These are phyloP conservation scores for Hydropsyche tenuis DNA, from an alignment of 1,140 invertebrate species.

Conservation along the genomic window DNA sequence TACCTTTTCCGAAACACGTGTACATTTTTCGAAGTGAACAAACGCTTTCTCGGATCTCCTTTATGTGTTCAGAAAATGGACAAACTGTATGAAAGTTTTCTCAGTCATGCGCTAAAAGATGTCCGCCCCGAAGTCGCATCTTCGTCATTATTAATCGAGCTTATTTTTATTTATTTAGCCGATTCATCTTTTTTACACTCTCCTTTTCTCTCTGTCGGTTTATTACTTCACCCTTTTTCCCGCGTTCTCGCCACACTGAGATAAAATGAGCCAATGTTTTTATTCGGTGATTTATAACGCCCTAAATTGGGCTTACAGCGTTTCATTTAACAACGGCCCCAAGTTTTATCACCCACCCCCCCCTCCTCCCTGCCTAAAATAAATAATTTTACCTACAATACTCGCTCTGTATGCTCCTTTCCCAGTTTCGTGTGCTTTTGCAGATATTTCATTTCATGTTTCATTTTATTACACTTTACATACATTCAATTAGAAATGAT, in stretches of 20 bases:
- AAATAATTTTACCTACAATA: slow-evolving; percentile 23
- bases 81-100: no score
- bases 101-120: no score
- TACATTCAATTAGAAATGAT: no score
- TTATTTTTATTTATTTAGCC: slow-evolving; percentile 31
- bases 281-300: slow-evolving; percentile 32
- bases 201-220: slow-evolving; percentile 6
- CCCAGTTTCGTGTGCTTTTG: slow-evolving; percentile 10
- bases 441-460: no score
- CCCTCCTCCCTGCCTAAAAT: neutral
- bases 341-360: slow-evolving; percentile 22
- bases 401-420: slow-evolving; percentile 17
- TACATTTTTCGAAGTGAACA: no score
- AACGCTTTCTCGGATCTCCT: no score
- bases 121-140: neutral
- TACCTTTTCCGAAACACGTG: neutral
- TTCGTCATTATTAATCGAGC: slow-evolving; percentile 18
- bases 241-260: slow-evolving; percentile 21
- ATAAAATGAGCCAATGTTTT: slow-evolving; percentile 35
- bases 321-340: slow-evolving; percentile 31
- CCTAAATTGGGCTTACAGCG: slow-evolving; percentile 32
- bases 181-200: slow-evolving; percentile 27
- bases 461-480: no score
- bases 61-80: no score
- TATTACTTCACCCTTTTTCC: slow-evolving; percentile 22